Evolutionary conservation across 2,797 vertebrate genomes (phyloP), one percentile per base, ranked within the genome.

Genomic region (Ctenopoma multispine): DNA sequence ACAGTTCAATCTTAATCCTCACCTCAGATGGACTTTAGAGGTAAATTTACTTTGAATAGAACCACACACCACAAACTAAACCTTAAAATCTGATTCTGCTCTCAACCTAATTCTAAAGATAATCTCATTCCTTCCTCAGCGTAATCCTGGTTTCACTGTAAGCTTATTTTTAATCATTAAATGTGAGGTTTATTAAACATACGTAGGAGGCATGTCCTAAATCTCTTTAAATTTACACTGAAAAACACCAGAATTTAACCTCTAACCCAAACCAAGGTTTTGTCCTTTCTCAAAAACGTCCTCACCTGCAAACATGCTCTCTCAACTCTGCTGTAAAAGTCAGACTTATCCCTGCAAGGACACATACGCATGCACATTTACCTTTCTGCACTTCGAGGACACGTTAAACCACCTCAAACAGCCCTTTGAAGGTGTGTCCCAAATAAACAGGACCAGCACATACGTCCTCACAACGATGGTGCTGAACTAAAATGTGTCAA

Each of bases 321-420:
- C 31, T 9, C 0, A 15, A 12, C 34, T 50, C 7, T 31, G 14
- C 51, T 46, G 51, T 20, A 6, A 54, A 15, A 38, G 31, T 56
- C 36, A 29, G 18, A 27, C 15, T 0, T 17, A 29, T 64, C 23
- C 44, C 36, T 50, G 40, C 21, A 60, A 21, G 44, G 38, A 59
- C 54, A 53, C 23, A 23, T 48, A 31, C 48, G 24, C 31, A 41
- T 41, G 51, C 58, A 49, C 51, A 54, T 49, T 31, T 31, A 7
- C 29, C 29, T 31, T 31, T 31, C 29, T 31, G 29, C 7, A 31
- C 29, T 31, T 6, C 36, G 15, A 36, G 23, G 18, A 50, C 11
- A 53, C 20, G 9, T 12, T 36, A 7, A 34, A 34, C 31, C 31
- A 5, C 13, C 38, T 14, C 38, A 41, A 41, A 41, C 12, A 41